Base-by-base conservation (phyloP, 2,113 vertebrate species). In the Vireo altiloquus region DNA sequence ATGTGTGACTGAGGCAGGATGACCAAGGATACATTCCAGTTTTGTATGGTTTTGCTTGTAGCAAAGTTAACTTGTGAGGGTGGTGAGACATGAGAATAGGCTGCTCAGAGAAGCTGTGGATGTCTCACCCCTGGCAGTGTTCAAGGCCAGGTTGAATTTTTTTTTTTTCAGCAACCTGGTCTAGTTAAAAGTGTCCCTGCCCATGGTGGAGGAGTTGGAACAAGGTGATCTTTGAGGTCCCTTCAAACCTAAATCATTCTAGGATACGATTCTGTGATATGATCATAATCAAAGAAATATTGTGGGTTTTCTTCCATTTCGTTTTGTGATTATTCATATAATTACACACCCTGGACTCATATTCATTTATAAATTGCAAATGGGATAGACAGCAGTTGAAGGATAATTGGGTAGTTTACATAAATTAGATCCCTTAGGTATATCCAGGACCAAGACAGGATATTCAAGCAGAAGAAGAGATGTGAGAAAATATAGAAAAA, bases 311-410 rank as follows among this genome's bases (percentile, higher is more conserved):
- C 52, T 92, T 92, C 16, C 88, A 75, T 88, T 82, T 86, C 1
- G 53, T 78, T 82, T 92, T 69, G 40, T 95, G 64, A 89, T 85
- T 95, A 84, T 94, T 96, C 59, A 87, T 54, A 60, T 96, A 96
- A 88, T 81, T 49, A 75, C 76, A 53, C 47, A 79, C 61, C 63
- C 37, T 93, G 42, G 44, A 60, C 82, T 86, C 52, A 42, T 87
- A 65, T 60, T 97, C 9, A 82, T 95, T 96, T 93, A 50, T 85
- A 81, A 92, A 94, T 92, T 96, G 86, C 46, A 82, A 64, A 63
- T 16, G 61, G 42, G 74, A 85, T 59, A 95, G 85, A 84, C 33
- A 82, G 39, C 17, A 78, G 63, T 82, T 94, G 85, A 82, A 95
- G 82, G 46, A 76, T 80, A 97, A 95, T 92, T 82, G 35, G 68